Percentiles rank a stretch among this genome's conserved stretches.
Evolutionary conservation across 2,113 vertebrate genomes (phyloP).

Genomic region (Phrynocephalus versicolor): DNA sequence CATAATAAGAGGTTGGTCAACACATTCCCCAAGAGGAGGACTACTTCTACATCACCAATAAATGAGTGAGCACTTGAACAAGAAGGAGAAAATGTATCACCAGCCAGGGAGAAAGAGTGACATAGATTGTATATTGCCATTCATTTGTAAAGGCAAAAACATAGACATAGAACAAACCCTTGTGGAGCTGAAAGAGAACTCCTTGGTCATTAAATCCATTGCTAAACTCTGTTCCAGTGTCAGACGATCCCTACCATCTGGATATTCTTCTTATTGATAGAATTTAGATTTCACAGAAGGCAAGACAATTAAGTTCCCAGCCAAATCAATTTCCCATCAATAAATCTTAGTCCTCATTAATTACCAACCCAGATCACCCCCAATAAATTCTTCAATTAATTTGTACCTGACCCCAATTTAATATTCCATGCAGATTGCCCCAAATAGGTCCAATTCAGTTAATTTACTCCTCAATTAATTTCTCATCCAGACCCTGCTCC

Average conservation of each 20-base stretch:
- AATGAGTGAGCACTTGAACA: too few species aligned
- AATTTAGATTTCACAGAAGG: background rate
- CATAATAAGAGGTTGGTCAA: background rate
- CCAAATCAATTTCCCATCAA: background rate
- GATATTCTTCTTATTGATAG: background rate
- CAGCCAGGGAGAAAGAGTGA: background rate
- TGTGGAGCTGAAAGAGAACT: background rate
- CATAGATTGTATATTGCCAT: background rate
- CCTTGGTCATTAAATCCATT: background rate
- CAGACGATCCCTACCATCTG: background rate
- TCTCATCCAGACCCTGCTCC: background rate
- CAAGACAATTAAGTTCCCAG: background rate
- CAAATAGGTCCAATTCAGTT: background rate
- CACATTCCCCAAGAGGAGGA: background rate
- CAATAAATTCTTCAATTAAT: background rate
- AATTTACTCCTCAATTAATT: background rate
- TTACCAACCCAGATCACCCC: background rate
- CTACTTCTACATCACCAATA: background rate
- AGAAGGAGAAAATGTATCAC: background rate
- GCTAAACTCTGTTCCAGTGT: background rate
- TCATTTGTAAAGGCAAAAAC: too few species aligned
- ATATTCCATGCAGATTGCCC: background rate
- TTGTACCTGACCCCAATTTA: background rate
- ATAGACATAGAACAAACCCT: too few species aligned
- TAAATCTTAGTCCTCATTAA: background rate